phyloP scores from a whole-genome alignment of 1,140 invertebrate genomes.

The Hylyphantes graminicola region DNA sequence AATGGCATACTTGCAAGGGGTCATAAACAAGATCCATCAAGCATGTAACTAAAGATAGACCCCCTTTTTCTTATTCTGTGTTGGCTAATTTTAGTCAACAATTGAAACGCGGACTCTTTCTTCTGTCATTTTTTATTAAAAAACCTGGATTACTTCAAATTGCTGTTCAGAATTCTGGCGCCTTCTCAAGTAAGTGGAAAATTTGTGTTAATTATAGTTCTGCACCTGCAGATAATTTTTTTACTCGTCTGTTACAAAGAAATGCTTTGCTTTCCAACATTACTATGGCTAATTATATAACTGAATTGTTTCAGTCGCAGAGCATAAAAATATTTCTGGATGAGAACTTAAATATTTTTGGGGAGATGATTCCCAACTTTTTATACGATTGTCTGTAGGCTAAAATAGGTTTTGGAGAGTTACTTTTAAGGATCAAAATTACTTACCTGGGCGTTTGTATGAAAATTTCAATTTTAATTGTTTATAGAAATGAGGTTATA shows the following conservation, averaged over 20 bases:
- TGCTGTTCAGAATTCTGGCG: conserved; percentile 28
- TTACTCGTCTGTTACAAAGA: background rate
- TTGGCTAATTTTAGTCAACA: conserved; percentile 56
- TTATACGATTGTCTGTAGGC: too few relatives aligned
- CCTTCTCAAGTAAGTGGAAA: conserved; percentile 37
- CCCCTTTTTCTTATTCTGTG: conserved; percentile 29
- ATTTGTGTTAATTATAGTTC: conserved; percentile 53
- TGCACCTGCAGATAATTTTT: conserved; percentile 34
- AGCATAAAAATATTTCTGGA: background rate
- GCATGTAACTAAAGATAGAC: conserved; percentile 50
- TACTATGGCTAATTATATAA: conserved; percentile 26
- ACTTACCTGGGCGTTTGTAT: too few relatives aligned
- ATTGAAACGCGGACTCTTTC: conserved; percentile 49
- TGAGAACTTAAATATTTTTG: background rate
- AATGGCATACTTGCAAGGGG: background rate
- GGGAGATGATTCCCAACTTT: too few relatives aligned
- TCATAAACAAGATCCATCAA: conserved; percentile 25
- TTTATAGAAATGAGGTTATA: too few relatives aligned
- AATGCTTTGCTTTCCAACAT: background rate
- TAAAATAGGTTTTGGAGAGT: too few relatives aligned
- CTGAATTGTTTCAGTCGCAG: conserved; percentile 8
- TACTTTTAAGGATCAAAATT: too few relatives aligned
- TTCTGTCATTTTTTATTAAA: conserved; percentile 48
- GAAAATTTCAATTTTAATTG: too few relatives aligned
- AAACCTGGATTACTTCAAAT: conserved; percentile 43